Base-by-base conservation (phyloP, 1,140 invertebrate genomes). In the Aphaenogaster rudis region DNA sequence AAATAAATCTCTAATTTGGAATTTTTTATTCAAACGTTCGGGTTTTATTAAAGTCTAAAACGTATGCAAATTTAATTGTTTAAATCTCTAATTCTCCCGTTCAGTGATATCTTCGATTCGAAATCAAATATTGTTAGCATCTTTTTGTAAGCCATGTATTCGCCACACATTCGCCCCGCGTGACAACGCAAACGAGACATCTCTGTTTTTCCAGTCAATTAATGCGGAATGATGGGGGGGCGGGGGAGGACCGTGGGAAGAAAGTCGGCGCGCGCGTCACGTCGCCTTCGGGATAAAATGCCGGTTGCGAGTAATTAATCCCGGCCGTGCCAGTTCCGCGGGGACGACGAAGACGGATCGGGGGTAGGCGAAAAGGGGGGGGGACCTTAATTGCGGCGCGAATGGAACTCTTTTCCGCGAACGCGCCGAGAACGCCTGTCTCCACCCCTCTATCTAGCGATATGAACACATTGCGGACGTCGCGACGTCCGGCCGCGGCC, bases 191-290 rank as follows among this genome's bases (percentile, higher is more conserved):
- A 82, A 72, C 39, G 28, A 76, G 52, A 45, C 9, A 36, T 33
- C 17, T 54, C 52, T 42, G 15, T 36, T 39, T 21, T 36, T 36
- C 54, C 39, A 45, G 52, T 82, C 28, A 61, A 74, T 63, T 84
- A 54, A 84, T 48, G 54, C 42, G 33, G 1, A 36, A 74, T 50
- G 50, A 33, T 50, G n/a, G 15, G 7, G 21, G 5, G 15, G 28
- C 28, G 28, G 9, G 74, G 33, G 72, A 57, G 28, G 57, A 48
- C 13, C 45, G 67, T 80, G 77, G 45, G 61, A 59, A 79, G 85
- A 87, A 88, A 90, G 88, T 87, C 85, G 67, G 76, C 81, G 85
- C 85, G 79, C 79, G 69, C 72, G 28, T 84, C 69, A 36, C 80
- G 54, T 84, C 57, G 67, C 28, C 57, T 61, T 28, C 28, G 54